Conservation (phyloP, 92 coral and sea anemone genomes). For the Hydrozoanthus gracilis region DNA sequence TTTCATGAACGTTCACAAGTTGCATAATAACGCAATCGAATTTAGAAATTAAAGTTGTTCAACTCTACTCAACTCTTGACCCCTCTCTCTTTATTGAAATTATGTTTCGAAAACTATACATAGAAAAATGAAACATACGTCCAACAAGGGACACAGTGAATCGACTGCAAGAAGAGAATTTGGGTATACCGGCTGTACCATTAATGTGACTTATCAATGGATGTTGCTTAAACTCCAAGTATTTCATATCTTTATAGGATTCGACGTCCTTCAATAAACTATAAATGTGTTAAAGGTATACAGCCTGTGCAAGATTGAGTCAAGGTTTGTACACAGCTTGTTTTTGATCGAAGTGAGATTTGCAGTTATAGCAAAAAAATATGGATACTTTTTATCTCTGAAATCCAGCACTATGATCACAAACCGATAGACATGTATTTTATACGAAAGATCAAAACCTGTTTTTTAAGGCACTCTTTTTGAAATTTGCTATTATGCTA, state of each 20-base stretch:
- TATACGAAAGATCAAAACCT: background rate
- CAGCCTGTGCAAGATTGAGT: background rate
- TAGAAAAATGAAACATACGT: background rate
- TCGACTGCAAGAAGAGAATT: background rate
- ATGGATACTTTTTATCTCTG: background rate
- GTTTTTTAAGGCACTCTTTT: background rate
- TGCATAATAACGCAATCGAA: too few species aligned
- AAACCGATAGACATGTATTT: background rate
- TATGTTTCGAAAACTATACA: background rate
- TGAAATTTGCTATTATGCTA: background rate
- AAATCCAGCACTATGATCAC: background rate
- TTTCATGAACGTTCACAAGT: background rate
- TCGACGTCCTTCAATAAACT: background rate
- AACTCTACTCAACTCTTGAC: background rate
- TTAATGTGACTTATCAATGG: background rate
- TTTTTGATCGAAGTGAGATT: background rate
- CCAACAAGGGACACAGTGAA: background rate
- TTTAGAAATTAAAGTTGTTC: background rate
- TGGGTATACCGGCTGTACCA: background rate
- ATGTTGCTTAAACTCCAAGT: too few species aligned
- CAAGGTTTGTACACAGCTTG: background rate
- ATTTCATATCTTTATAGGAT: background rate
- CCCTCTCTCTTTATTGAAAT: background rate
- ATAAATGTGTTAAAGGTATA: background rate
- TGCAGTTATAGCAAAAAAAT: background rate